A percentile compares a stretch with the other conserved stretches of the same genome.
Conservation (phyloP, 2,797 vertebrate species). For the Chiloscyllium punctatum region DNA sequence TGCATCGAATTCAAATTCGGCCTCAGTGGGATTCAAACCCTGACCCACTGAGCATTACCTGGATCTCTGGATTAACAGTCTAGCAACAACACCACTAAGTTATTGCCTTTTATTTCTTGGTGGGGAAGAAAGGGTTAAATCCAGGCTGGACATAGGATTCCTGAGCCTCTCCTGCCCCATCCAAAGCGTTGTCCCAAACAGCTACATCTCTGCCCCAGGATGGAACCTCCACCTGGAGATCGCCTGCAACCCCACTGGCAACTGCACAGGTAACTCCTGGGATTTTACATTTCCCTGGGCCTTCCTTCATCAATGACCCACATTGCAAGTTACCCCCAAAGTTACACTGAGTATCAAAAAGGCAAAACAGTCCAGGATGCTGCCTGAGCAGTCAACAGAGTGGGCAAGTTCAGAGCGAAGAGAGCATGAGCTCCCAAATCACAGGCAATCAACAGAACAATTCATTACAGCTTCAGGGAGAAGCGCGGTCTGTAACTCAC, state of each 20-base stretch:
- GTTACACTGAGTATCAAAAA: background rate
- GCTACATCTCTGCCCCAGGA: background rate
- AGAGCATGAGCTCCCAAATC: background rate
- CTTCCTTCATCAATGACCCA: background rate
- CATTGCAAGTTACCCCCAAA: background rate
- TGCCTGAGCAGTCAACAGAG: background rate
- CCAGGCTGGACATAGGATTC: background rate
- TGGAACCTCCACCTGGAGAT: too few species aligned
- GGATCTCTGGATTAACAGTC: too few species aligned
- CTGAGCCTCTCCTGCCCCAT: background rate
- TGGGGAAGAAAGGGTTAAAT: background rate
- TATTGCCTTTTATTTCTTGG: background rate
- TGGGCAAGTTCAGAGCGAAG: slow-evolving; percentile 32
- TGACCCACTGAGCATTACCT: too few species aligned
- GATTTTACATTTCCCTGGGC: background rate
- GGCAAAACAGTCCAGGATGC: background rate
- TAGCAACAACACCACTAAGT: too few species aligned
- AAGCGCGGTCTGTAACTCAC: accelerated
- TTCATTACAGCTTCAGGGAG: background rate
- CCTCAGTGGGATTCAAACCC: too few species aligned
- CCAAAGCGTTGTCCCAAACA: background rate
- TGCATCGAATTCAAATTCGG: too few species aligned
- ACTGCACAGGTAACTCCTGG: too few species aligned
- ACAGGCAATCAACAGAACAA: background rate
- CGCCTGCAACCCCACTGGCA: background rate